Percentiles rank a stretch among this genome's conserved stretches.
phyloP scores from a whole-genome alignment of 1,140 invertebrate genomes.

The Uloborus diversus region DNA sequence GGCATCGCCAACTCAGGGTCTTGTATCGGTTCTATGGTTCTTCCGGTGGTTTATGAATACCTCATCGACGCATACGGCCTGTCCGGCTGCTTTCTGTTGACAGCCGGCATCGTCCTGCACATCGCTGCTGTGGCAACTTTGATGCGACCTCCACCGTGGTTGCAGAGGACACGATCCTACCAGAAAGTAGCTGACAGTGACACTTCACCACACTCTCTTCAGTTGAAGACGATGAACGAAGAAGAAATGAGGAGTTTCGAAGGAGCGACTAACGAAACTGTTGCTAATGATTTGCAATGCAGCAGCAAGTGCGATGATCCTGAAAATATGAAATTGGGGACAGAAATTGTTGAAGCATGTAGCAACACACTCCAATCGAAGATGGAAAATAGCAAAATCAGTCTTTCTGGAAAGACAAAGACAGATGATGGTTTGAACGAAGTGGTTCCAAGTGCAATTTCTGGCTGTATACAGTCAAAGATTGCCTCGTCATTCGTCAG shows the following conservation, averaged over 20 bases:
- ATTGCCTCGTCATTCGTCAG: neutral
- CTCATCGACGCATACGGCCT: slow-evolving; percentile 47
- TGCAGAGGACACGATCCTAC: neutral
- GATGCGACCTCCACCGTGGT: slow-evolving; percentile 71
- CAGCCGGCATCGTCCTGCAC: slow-evolving; percentile 84
- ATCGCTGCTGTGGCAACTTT: slow-evolving; percentile 81
- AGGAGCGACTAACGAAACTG: too few relatives aligned
- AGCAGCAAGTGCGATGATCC: too few relatives aligned
- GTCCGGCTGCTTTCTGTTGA: slow-evolving; percentile 70
- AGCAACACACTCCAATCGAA: neutral
- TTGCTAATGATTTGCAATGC: too few relatives aligned
- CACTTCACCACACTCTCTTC: too few relatives aligned
- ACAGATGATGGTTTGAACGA: neutral
- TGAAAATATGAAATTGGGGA: neutral
- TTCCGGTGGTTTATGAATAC: slow-evolving; percentile 75
- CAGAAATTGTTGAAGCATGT: neutral
- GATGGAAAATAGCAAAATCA: neutral
- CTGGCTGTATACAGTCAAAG: neutral
- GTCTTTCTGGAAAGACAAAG: neutral
- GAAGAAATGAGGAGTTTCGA: too few relatives aligned
- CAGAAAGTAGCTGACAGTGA: neutral
- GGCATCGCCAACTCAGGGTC: slow-evolving; percentile 89
- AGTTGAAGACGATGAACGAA: too few relatives aligned
- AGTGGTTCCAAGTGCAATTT: neutral
- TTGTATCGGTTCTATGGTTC: slow-evolving; percentile 82